These are phyloP conservation scores for Drosophila rufa DNA, from an alignment of 1,140 invertebrate genomes.

Conservation along the genomic window DNA sequence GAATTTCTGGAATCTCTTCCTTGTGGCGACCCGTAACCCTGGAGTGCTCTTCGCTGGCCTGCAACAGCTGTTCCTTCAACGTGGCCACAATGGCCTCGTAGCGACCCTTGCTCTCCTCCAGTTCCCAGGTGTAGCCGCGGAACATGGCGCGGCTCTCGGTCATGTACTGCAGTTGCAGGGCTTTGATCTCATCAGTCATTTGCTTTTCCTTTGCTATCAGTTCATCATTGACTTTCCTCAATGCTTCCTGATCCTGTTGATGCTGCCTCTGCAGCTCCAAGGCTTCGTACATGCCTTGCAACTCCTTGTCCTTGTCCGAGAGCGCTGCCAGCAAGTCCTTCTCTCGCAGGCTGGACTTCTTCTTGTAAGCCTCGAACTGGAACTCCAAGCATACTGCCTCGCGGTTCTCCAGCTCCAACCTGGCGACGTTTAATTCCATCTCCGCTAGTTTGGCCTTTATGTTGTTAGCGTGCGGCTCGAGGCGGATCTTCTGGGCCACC, in stretches of 20 bases:
- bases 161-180: slow-evolving; percentile 42
- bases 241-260: slow-evolving; percentile 25
- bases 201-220: not conserved
- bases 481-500: slow-evolving; percentile 90
- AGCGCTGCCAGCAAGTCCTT: slow-evolving; percentile 71
- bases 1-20: no score
- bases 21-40: no score
- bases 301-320: slow-evolving; percentile 75
- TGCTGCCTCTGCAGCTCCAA: slow-evolving; percentile 41
- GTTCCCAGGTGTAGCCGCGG: slow-evolving; percentile 36
- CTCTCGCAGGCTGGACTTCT: slow-evolving; percentile 69
- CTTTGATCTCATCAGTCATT: slow-evolving; percentile 32
- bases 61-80: slow-evolving; percentile 25
- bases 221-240: slow-evolving; percentile 11
- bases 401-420: slow-evolving; percentile 76
- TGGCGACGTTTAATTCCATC: slow-evolving; percentile 14
- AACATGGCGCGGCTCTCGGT: slow-evolving; percentile 32
- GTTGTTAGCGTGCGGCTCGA: slow-evolving; percentile 92
- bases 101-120: slow-evolving; percentile 37
- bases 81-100: slow-evolving; percentile 26
- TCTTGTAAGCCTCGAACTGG: slow-evolving; percentile 71
- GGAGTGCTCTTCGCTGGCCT: no score
- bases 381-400: slow-evolving; percentile 73
- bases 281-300: slow-evolving; percentile 47
- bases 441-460: slow-evolving; percentile 68